Percentiles rank a stretch among this genome's conserved stretches.
Evolutionary conservation across 2,797 vertebrate species (phyloP).

Genomic region (Todus mexicanus): DNA sequence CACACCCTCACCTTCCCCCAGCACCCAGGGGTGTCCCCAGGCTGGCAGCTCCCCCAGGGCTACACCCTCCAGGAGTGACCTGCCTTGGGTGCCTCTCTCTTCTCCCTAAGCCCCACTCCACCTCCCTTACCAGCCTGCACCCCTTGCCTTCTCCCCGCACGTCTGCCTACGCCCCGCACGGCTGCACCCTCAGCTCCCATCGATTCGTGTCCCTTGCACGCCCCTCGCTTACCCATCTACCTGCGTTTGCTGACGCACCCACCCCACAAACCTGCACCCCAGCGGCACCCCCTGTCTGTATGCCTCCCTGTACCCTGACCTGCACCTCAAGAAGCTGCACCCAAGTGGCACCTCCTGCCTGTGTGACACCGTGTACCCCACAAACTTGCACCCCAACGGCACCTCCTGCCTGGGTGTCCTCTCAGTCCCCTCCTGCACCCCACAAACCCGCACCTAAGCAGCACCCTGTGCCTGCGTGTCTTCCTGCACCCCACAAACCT

Average conservation of each 20-base stretch:
- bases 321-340: not conserved
- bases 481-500: not conserved
- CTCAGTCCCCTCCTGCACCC: not conserved
- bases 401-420: not conserved
- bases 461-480: not conserved
- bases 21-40: not conserved
- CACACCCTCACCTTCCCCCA: too few relatives aligned
- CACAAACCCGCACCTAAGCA: not conserved
- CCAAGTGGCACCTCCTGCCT: not conserved
- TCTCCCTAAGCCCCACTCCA: not conserved
- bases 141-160: not conserved
- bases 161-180: not conserved
- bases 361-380: not conserved
- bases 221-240: not conserved
- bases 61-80: not conserved
- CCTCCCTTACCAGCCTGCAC: not conserved
- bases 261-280: not conserved
- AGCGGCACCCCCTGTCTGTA: not conserved
- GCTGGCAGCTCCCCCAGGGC: not conserved
- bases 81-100: not conserved
- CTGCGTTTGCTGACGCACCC: not conserved
- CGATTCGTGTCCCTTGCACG: too few relatives aligned
- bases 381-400: not conserved
- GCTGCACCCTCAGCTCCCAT: not conserved
- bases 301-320: too few relatives aligned